Percentiles rank a stretch among this genome's conserved stretches.
These are phyloP conservation scores for Panthera leo DNA, from an alignment of 2,113 vertebrate genomes.

Conservation along the genomic window DNA sequence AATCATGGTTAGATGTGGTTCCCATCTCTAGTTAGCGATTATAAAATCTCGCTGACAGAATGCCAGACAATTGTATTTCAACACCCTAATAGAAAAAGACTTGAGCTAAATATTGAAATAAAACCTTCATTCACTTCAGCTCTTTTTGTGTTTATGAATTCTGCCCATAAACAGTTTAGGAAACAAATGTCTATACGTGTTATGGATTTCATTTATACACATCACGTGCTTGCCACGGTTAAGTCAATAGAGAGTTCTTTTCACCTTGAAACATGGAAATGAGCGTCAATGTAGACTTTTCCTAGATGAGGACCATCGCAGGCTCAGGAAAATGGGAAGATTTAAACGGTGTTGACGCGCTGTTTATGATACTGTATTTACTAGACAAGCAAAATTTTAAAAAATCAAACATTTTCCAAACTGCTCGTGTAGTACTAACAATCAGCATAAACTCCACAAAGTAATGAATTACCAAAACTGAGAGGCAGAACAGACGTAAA, in stretches of 20 bases:
- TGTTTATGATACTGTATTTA: rapidly evolving
- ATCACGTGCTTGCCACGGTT: constrained; percentile 60
- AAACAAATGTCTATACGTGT: constrained; percentile 82
- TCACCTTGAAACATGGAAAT: constrained; percentile 86
- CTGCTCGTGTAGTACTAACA: rapidly evolving
- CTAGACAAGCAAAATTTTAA: neutral
- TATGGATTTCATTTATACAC: constrained; percentile 83
- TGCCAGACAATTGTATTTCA: constrained; percentile 74
- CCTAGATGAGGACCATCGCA: constrained; percentile 33
- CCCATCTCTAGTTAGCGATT: constrained; percentile 34
- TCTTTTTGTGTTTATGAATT: constrained; percentile 77
- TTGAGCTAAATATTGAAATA: constrained; percentile 81
- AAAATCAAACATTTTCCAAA: neutral
- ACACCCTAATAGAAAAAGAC: constrained; percentile 80
- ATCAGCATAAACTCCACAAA: neutral
- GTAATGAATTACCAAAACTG: neutral
- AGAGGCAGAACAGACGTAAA: neutral
- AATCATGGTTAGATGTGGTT: constrained; percentile 71
- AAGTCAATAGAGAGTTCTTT: constrained; percentile 78
- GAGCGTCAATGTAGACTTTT: constrained; percentile 62
- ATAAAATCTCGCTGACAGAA: constrained; percentile 76
- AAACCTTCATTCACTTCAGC: constrained; percentile 76
- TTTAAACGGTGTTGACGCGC: neutral
- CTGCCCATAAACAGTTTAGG: constrained; percentile 77
- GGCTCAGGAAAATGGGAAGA: neutral